These are phyloP conservation scores for Cryptus viduatorius DNA, from an alignment of 2,888 invertebrate genomes.

Conservation along the genomic window DNA sequence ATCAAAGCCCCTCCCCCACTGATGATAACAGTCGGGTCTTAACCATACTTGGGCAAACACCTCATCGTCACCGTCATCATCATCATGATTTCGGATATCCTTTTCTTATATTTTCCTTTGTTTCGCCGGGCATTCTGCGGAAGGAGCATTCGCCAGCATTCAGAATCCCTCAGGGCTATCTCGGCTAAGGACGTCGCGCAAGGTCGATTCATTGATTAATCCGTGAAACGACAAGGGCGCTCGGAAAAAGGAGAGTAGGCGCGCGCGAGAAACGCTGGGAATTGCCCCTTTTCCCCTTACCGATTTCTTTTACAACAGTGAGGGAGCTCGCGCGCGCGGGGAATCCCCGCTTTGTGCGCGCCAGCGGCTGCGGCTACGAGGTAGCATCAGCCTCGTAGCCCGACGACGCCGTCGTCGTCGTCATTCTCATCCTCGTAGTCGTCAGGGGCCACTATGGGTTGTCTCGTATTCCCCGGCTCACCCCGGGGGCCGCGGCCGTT, in stretches of 20 bases:
- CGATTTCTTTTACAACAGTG: neutral
- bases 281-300: slow-evolving; percentile 5
- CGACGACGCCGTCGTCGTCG: slow-evolving; percentile 32
- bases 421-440: slow-evolving; percentile 41
- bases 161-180: slow-evolving; percentile 60
- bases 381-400: slow-evolving; percentile 1
- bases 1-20: neutral
- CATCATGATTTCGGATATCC: slow-evolving; percentile 31
- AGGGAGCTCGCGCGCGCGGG: slow-evolving; percentile 19
- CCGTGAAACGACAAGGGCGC: slow-evolving; percentile 60
- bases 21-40: neutral
- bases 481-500: slow-evolving; percentile 63
- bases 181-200: slow-evolving; percentile 65
- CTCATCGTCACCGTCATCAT: neutral
- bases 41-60: neutral
- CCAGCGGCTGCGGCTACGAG: neutral
- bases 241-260: slow-evolving; percentile 57
- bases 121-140: neutral
- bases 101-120: slow-evolving; percentile 2
- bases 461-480: slow-evolving; percentile 52
- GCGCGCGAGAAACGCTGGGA: slow-evolving; percentile 18
- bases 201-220: slow-evolving; percentile 72
- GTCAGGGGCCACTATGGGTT: slow-evolving; percentile 38
- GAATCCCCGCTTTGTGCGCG: slow-evolving; percentile 16
- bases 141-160: neutral